A percentile compares a stretch with the other conserved stretches of the same genome.
These are phyloP conservation scores for Dasypus novemcinctus DNA, from an alignment of 2,113 vertebrate species.

Conservation along the genomic window DNA sequence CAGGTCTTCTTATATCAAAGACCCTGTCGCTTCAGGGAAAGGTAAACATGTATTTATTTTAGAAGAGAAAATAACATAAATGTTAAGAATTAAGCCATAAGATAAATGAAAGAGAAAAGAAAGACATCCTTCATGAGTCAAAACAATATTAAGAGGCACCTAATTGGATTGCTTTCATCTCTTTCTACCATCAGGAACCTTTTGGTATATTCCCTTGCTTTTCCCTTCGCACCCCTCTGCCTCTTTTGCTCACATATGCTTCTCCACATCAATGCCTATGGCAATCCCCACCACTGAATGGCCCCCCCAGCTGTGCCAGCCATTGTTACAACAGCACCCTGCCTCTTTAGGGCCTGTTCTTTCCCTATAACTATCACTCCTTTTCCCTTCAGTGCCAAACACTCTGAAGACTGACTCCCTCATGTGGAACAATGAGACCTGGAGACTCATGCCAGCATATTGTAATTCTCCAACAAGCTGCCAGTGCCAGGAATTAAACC, in stretches of 20 bases:
- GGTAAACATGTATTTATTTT: background rate
- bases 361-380: slow-evolving; percentile 61
- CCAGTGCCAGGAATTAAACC: slow-evolving; percentile 61
- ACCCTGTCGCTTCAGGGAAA: background rate
- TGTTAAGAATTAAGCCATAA: slow-evolving; percentile 34
- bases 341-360: slow-evolving; percentile 62
- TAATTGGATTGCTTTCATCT: slow-evolving; percentile 5
- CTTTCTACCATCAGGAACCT: slow-evolving; percentile 46
- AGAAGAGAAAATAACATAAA: slow-evolving; percentile 35
- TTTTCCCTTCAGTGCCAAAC: slow-evolving; percentile 72
- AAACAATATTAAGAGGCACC: slow-evolving; percentile 1
- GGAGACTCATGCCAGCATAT: slow-evolving; percentile 78
- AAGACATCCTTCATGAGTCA: background rate
- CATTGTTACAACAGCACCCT: slow-evolving; percentile 71
- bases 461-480: slow-evolving; percentile 73
- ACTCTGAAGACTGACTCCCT: slow-evolving; percentile 78
- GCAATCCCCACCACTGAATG: slow-evolving; percentile 72
- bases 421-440: slow-evolving; percentile 76
- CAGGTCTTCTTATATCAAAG: background rate
- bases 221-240: slow-evolving; percentile 53
- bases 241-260: slow-evolving; percentile 74
- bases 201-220: slow-evolving; percentile 60
- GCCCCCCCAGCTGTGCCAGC: slow-evolving; percentile 71
- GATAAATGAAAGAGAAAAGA: background rate
- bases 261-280: slow-evolving; percentile 65